These are phyloP conservation scores for Argyrosomus regius DNA, from an alignment of 2,797 vertebrate species.

Conservation along the genomic window DNA sequence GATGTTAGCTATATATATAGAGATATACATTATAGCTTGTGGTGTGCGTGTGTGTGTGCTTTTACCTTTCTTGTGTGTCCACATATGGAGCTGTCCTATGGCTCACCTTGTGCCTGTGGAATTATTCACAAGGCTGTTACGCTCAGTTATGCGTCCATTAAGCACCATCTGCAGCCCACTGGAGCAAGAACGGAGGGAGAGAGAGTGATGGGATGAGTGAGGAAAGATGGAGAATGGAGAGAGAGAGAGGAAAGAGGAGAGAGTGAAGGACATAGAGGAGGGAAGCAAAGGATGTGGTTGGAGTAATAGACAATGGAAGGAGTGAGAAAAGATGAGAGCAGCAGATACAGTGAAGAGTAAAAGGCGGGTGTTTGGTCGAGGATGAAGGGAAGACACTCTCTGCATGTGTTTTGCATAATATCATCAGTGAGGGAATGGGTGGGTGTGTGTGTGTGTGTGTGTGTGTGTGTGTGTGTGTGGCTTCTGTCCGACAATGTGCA, in stretches of 20 bases:
- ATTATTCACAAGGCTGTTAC: slow-evolving; percentile 78
- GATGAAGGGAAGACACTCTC: slow-evolving; percentile 19
- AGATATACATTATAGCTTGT: not conserved
- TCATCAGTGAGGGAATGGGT: not conserved
- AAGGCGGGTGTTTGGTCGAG: slow-evolving; percentile 6
- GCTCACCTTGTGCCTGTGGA: slow-evolving; percentile 69
- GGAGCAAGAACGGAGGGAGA: slow-evolving; percentile 37
- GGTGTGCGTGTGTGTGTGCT: not conserved
- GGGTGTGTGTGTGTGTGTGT: slow-evolving; percentile 12
- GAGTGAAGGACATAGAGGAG: not conserved
- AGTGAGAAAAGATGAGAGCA: slow-evolving; percentile 31
- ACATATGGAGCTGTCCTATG: slow-evolving; percentile 61
- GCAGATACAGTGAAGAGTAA: slow-evolving; percentile 43
- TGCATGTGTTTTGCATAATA: slow-evolving; percentile 54
- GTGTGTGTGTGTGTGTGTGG: slow-evolving; percentile 2
- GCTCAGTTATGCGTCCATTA: slow-evolving; percentile 75
- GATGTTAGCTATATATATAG: not conserved
- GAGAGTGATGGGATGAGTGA: slow-evolving; percentile 13
- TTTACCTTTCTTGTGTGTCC: slow-evolving; percentile 22
- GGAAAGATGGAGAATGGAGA: slow-evolving; percentile 12
- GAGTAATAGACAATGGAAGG: slow-evolving; percentile 35
- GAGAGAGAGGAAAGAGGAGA: slow-evolving; percentile 17
- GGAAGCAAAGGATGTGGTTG: slow-evolving; percentile 13
- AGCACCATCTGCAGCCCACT: slow-evolving; percentile 71
- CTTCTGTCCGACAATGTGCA: not conserved